Conservation (phyloP, 53 echinoderm and acorn worm species). For the Apostichopus leukothele region DNA sequence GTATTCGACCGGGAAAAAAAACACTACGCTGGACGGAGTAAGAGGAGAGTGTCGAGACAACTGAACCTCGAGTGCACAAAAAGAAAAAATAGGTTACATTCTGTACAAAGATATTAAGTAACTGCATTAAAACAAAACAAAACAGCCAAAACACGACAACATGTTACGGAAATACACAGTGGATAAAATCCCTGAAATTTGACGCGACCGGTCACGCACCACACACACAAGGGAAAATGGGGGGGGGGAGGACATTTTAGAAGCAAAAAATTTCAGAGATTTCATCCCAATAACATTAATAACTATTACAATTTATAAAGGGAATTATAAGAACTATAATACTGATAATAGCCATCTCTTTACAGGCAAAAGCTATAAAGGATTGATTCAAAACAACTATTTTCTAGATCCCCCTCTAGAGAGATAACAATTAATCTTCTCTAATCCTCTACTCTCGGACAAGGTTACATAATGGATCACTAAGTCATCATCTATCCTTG, state of each 20-base stretch:
- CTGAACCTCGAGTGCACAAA: background rate
- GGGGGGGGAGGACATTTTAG: background rate
- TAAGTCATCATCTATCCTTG: too few species aligned
- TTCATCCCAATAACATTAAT: background rate
- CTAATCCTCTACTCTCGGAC: too few species aligned
- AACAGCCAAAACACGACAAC: background rate
- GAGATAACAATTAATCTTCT: too few species aligned
- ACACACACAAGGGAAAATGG: background rate
- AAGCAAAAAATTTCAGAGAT: background rate
- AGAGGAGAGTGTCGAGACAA: background rate
- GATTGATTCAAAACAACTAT: too few species aligned
- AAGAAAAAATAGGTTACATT: background rate
- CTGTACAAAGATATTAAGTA: background rate
- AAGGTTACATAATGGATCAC: too few species aligned
- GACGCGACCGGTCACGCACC: background rate
- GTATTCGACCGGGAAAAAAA: background rate
- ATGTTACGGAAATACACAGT: background rate
- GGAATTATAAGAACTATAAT: slow-evolving; percentile 1
- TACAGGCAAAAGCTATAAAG: too few species aligned
- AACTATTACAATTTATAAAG: background rate
- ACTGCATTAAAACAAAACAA: background rate
- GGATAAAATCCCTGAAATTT: slow-evolving; percentile 13
- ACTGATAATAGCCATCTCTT: background rate
- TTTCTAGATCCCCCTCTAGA: too few species aligned
- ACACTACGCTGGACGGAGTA: slow-evolving; percentile 1